Base-by-base conservation (phyloP, 2,797 vertebrate species). In the Knipowitschia caucasica region DNA sequence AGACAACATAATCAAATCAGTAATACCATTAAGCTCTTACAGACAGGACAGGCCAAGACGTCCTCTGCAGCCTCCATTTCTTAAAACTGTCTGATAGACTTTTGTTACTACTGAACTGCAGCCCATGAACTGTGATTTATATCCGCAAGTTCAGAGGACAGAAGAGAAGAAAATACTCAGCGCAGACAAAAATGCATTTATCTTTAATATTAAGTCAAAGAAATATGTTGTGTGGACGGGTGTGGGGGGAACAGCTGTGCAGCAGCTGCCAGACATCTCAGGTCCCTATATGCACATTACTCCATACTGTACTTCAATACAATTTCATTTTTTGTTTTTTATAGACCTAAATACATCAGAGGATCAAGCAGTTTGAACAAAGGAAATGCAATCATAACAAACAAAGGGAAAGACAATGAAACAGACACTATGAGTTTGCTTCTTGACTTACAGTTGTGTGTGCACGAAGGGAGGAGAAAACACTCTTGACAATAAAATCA, bases 1-100 rank as follows among this genome's bases (percentile, higher is more conserved):
- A 53, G 52, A 60, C 33, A 55, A 46, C 15, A 9, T 45, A 45
- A 45, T 45, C 43, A 45, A 45, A 34, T 45, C 30, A 56, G 5
- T 25, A 18, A 56, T 35, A 14, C 25, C 26, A 46, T 46, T 29
- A 46, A 29, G 44, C 26, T 15, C 26, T 25, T 21, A 35, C 15
- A 46, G 43, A 27, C 24, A 46, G 30, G n/a, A 29, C 44, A 27
- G 24, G 24, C 25, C 25, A 20, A 30, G 26, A 26, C 20, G 27
- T 7, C 26, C 14, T 18, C 44, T 46, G 25, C 11, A 27, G 17
- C 44, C 15, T 46, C 12, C 44, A 20, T 46, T 45, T 15, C 43
- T 45, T 9, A 45, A 45, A 17, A 17, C 20, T 46, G 44, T 30
- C 15, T 30, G 44, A 29, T 46, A 25, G 7, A 44, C 25, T 25